Evolutionary conservation across 2,113 vertebrate species (phyloP).

Genomic region (Embiotoca jacksoni): DNA sequence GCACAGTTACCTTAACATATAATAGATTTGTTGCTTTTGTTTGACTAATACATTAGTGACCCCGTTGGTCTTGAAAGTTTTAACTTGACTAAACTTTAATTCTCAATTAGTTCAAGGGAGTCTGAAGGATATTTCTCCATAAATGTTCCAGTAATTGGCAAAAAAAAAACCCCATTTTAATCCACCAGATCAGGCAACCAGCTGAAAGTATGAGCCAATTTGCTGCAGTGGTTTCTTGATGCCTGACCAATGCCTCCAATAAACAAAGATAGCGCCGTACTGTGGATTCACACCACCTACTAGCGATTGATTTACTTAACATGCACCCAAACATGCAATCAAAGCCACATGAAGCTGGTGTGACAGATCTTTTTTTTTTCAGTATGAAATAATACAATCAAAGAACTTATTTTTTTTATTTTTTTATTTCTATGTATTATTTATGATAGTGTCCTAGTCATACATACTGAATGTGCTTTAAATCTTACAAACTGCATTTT

Average conservation of each 20-base stretch:
- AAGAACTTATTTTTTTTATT: constrained; percentile 45
- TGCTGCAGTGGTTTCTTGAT: background rate
- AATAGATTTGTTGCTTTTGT: background rate
- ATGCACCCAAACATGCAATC: background rate
- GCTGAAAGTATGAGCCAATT: background rate
- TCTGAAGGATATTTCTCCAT: background rate
- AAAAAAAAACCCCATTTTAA: background rate
- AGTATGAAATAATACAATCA: constrained; percentile 10
- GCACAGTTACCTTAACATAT: background rate
- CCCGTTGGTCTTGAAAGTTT: background rate
- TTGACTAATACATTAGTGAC: background rate
- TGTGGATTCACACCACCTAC: constrained; percentile 19
- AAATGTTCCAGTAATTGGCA: background rate
- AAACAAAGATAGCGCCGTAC: background rate
- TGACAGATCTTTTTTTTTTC: constrained; percentile 28
- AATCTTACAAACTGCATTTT: constrained; percentile 69
- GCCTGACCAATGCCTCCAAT: background rate
- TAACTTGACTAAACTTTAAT: background rate
- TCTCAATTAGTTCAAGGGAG: background rate
- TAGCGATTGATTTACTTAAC: constrained; percentile 12
- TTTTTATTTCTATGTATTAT: constrained; percentile 11
- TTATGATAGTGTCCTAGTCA: constrained; percentile 9
- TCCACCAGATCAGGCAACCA: background rate
- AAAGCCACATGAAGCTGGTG: constrained; percentile 8
- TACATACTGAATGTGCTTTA: constrained; percentile 33